These are phyloP conservation scores for Rhinopithecus roxellana DNA, from an alignment of 2,113 vertebrate species.

Conservation along the genomic window DNA sequence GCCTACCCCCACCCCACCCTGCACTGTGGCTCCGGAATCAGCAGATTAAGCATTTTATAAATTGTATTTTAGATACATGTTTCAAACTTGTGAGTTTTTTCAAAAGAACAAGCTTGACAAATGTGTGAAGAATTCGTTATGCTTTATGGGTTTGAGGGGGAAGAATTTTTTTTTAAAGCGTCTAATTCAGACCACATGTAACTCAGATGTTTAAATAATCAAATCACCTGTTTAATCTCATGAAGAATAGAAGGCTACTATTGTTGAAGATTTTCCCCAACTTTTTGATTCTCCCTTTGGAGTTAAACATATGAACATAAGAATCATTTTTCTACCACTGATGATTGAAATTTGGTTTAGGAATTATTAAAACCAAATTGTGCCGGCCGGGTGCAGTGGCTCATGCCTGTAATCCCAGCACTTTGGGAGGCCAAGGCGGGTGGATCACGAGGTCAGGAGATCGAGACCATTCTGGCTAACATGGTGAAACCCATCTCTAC, in stretches of 20 bases:
- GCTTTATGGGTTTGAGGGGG: background rate
- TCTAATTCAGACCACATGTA: background rate
- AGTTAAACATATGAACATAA: conserved; percentile 7
- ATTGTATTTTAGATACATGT: no score
- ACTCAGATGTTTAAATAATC: conserved; percentile 37
- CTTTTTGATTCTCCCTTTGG: conserved; percentile 52
- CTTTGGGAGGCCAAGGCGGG: no score
- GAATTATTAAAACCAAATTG: conserved; percentile 51
- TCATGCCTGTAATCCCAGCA: no score
- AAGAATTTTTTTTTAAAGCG: background rate
- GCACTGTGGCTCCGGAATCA: no score
- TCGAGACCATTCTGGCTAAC: no score
- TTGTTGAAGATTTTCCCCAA: conserved; percentile 7
- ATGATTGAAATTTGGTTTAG: conserved; percentile 36
- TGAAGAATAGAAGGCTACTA: conserved; percentile 41
- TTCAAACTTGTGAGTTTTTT: background rate
- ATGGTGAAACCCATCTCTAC: no score
- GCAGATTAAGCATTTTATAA: no score
- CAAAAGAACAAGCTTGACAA: conserved; percentile 46
- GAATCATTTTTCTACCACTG: conserved; percentile 39
- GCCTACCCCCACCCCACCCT: no score
- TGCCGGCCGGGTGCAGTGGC: no score
- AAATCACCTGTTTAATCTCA: background rate
- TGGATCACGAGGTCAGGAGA: no score
- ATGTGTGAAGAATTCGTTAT: conserved; percentile 30